Base-by-base conservation (phyloP, 1,140 invertebrate species). In the Drosophila ohnishii region DNA sequence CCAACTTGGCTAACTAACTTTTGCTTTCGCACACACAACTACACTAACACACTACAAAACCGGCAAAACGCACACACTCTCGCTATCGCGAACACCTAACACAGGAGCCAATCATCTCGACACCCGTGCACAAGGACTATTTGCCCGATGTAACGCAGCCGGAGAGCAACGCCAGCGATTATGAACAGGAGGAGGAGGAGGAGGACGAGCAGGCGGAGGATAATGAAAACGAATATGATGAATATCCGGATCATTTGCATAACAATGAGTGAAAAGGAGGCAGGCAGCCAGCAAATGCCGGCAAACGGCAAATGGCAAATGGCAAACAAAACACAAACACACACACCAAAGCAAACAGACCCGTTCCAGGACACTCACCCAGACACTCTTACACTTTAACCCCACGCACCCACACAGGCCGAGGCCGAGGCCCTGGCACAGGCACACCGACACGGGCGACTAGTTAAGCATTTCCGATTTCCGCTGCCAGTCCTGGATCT, bases 201-300 rank as follows among this genome's bases (percentile, higher is more conserved):
- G 91, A 92, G 48, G 91, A 91, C 53, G 87, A 91, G 45, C 85
- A 90, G 70, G 72, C 75, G 47, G 90, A 91, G 62, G 84, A 81
- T 64, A 88, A 88, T 88, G 90, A 92, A 86, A 90, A 92, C 59
- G 91, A 92, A 82, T 91, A 92, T 74, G 90, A 92, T 86, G 91
- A 92, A 84, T 92, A 92, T 91, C 90, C 90, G 75, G 91, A 92
- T 58, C 90, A 92, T 91, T 84, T 92, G 72, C 91, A 92, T 86
- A 91, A 92, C 77, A 86, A 82, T 78, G 82, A 91, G 70, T 90
- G 88, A 84, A 70, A 80, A 59, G 80, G 64, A 90, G 71, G 73
- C 75, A 50, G 81, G 53, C 56, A 56, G 61, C 47, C 56, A 61
- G 64, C 61, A 63, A 60, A 63, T 63, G 60, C 66, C 75, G 66